Percentiles rank a stretch among this genome's conserved stretches.
Evolutionary conservation across 2,888 invertebrate genomes (phyloP).

Genomic region (Leuctra nigra): DNA sequence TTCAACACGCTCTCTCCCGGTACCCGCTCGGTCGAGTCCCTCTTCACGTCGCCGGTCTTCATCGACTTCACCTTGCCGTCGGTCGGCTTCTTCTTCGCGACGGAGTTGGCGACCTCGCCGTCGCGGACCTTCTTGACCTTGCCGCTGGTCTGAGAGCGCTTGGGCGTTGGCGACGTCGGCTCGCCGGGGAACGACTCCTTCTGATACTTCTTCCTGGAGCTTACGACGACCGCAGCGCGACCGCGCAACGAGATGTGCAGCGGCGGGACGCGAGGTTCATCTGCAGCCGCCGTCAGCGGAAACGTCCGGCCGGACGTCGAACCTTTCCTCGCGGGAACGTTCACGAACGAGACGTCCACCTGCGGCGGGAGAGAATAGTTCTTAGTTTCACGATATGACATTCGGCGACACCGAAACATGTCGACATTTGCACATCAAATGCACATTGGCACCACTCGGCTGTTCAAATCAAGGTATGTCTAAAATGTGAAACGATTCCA

Average conservation of each 20-base stretch:
- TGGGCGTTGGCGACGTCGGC: not conserved
- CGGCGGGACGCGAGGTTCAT: slow-evolving; percentile 79
- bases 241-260: slow-evolving; percentile 81
- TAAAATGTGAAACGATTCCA: too few relatives aligned
- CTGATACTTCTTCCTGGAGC: slow-evolving; percentile 29
- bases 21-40: not conserved
- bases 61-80: slow-evolving; percentile 15
- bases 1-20: slow-evolving; percentile 17
- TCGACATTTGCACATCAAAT: too few relatives aligned
- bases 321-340: slow-evolving; percentile 37
- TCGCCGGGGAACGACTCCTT: slow-evolving; percentile 15
- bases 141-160: slow-evolving; percentile 1
- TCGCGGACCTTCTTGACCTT: slow-evolving; percentile 25
- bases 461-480: too few relatives aligned
- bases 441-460: too few relatives aligned
- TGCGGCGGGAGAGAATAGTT: too few relatives aligned
- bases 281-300: slow-evolving; percentile 35
- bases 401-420: too few relatives aligned
- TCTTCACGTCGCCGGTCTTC: not conserved
- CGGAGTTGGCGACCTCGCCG: slow-evolving; percentile 14
- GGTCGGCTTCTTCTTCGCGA: not conserved
- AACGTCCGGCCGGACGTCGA: slow-evolving; percentile 3
- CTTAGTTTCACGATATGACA: too few relatives aligned
- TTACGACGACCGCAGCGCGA: slow-evolving; percentile 73
- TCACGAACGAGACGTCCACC: slow-evolving; percentile 71